Base-by-base conservation (phyloP, 1,140 invertebrate species). In the Drosophila rufa region DNA sequence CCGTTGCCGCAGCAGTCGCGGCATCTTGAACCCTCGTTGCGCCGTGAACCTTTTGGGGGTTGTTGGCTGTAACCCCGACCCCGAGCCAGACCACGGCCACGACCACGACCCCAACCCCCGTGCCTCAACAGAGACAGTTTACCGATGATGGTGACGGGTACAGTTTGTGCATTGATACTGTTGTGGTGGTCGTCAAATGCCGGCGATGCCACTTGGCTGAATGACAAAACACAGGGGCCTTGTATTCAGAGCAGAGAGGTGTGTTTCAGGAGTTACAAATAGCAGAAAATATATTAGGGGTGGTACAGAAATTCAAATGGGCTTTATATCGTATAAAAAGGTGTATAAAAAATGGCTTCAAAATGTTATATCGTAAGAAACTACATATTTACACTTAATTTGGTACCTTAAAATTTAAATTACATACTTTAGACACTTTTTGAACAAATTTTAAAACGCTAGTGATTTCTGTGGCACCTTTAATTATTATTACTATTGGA, bases 91-190 rank as follows among this genome's bases (percentile, higher is more conserved):
- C 50, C 27, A 51, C 40, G 40, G 40, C 40, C 45, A 48, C 64
- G 43, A 17, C 46, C 27, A 36, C 40, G 57, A 56, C 50, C 51
- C 68, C 50, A 48, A 6, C 22, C 68, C 68, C 33, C 14, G 40
- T 17, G 17, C 36, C 19, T 12, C 30, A n/a, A 56, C n/a, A 73
- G 53, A 73, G 45, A 73, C 69, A 77, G 75, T 68, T 68, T 77
- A 77, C 74, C 74, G 74, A 77, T 76, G 71, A 59, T 78, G 71
- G 83, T 75, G 64, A 67, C 51, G 82, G 81, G 85, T 90, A 90
- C 85, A 90, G 85, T 90, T 90, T 82, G 85, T 90, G 79, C 85
- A 90, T 90, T 90, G 85, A 90, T 90, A 90, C 85, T 90, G 85
- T 90, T 90, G 85, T 90, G 85, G 85, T 90, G 79, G 81, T 75